Conservation (phyloP, 35 echinoderm and acorn worm species). For the Hemicentrotus pulcherrimus region DNA sequence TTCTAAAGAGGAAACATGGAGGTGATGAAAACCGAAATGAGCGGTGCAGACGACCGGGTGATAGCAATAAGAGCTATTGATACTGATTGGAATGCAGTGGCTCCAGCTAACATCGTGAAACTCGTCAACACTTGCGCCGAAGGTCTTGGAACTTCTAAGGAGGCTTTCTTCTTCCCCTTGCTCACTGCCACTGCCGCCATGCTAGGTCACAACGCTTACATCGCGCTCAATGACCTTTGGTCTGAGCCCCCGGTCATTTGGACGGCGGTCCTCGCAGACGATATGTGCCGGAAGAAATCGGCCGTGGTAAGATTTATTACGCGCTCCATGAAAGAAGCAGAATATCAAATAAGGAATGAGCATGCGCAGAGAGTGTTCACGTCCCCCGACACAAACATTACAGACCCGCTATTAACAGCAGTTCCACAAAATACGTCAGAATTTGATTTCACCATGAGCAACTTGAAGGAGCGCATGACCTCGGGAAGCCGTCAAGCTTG, state of each 20-base stretch:
- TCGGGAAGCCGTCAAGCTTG: background rate
- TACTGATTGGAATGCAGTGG: conserved; percentile 11
- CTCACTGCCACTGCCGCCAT: conserved; percentile 15
- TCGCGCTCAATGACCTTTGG: conserved; percentile 2
- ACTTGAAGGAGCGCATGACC: background rate
- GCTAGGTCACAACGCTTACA: conserved; percentile 5
- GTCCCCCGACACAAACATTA: background rate
- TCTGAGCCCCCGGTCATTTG: conserved; percentile 25
- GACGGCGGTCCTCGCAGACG: background rate
- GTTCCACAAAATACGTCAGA: background rate
- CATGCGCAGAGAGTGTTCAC: background rate
- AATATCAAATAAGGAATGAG: background rate
- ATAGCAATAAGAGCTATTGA: background rate
- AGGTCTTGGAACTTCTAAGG: background rate
- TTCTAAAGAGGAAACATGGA: background rate
- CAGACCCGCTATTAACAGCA: background rate
- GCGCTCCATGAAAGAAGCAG: background rate
- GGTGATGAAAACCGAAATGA: background rate
- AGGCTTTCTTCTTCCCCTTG: conserved; percentile 26
- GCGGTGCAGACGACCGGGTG: background rate
- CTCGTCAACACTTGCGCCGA: background rate
- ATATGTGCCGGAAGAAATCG: conserved; percentile 32
- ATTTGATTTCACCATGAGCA: conserved; percentile 5
- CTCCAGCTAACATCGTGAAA: background rate
- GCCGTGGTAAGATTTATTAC: background rate